Evolutionary conservation across 2,113 vertebrate species (phyloP), one percentile per base, ranked within the genome.

Genomic region (Litocranius walleri): DNA sequence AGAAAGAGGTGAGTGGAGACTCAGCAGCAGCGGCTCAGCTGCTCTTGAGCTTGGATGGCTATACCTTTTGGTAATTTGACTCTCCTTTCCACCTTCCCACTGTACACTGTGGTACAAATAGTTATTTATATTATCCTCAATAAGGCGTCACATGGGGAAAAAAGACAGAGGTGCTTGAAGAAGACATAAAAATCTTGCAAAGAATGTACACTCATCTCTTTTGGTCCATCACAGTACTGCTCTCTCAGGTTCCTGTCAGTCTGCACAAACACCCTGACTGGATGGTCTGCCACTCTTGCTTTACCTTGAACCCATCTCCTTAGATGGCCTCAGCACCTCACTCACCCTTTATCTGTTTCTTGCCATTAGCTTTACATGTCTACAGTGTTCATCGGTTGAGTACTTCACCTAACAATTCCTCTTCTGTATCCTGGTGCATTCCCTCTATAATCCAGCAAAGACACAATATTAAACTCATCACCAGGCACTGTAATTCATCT

Each of bases 1-100:
- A 97, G 85, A 80, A 95, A 94, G 71, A 98, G 95, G 96, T 95
- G 98, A 97, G 89, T 93, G 93, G 86, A 96, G 94, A 77, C 59
- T 94, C 50, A n/a, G 40, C 71, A 77, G 71, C 71, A 77, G 71
- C 23, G 43, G 83, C 91, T 85, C 23, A 1, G 54, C 56, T 93
- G 19, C 54, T 95, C 77, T 89, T 56, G 33, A 93, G 78, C 62
- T 52, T 82, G 67, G 52, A 21, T 74, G 82, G 19, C 56, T 95
- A 36, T 48, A 48, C 36, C 45, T 94, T 71, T n/a, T 40, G 78
- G 67, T 91, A 54, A 80, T 62, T 62, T 94, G 61, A 71, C 30
- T 86, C n/a, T 87, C 40, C 92, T 90, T 95, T 50, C 57, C 52
- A 50, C 71, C 62, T 82, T 40, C 29, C 21, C 27, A 48, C 40